Evolutionary conservation across 2,113 vertebrate species (phyloP), one percentile per base, ranked within the genome.

Genomic region (Irena cyanogastra): DNA sequence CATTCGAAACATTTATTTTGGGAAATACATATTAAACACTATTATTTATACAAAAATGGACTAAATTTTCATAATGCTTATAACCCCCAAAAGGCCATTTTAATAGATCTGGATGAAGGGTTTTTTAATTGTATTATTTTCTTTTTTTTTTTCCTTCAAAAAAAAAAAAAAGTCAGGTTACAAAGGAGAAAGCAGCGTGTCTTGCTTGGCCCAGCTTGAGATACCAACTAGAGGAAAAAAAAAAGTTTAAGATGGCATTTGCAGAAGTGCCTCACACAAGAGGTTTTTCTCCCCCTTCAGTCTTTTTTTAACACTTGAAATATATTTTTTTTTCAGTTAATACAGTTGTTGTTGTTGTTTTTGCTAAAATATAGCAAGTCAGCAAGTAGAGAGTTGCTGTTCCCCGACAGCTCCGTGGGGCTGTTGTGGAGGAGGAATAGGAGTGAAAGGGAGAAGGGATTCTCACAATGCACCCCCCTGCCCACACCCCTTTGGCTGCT

Each of bases 1-100:
- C 98, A 98, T 98, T 98, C 89, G 97, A 98, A 98, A 98, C 98
- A 98, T 99, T 99, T 99, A 99, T 99, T 99, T 98, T 98, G 99
- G 98, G 98, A 99, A 98, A 99, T 99, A 98, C 98, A 98, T 98
- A 98, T 98, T 97, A 98, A 98, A 99, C 97, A 98, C 98, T 98
- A 98, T 98, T 98, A 99, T 98, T 98, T 98, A 98, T 98, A 99
- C 98, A 99, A 99, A 98, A 97, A 97, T 97, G 93, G 97, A 96
- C 97, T 97, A 84, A 96, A 98, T 97, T 98, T 98, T 98, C 97
- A 97, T 98, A 98, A 98, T 97, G 98, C 98, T 98, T 98, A 98
- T 98, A 98, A 98, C 98, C 98, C 98, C 98, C 98, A 63, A 91
- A 98, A 98, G 97, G 97, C 96, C 95, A 85, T 96, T 83, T 96